Evolutionary conservation across 2,888 invertebrate genomes (phyloP).

Genomic region (Synanthedon tipuliformis): DNA sequence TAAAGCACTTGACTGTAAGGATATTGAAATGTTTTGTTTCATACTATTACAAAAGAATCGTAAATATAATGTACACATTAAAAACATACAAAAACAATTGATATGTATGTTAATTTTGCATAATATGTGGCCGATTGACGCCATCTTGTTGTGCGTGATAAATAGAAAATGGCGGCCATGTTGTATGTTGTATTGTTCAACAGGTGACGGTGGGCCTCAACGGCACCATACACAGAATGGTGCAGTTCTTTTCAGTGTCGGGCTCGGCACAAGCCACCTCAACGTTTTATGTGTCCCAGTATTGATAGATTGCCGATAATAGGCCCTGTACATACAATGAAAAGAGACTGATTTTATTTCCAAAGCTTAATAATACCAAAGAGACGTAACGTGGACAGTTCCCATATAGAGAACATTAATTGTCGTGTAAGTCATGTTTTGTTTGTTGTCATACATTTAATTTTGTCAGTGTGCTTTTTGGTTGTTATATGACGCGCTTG

Average conservation of each 20-base stretch:
- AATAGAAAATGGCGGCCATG: constrained; percentile 42
- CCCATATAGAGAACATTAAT: constrained; percentile 56
- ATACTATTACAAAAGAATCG: no score
- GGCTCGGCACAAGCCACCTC: constrained; percentile 72
- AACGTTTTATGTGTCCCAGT: constrained; percentile 74
- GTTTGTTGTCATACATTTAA: constrained; percentile 67
- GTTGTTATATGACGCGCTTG: constrained; percentile 56
- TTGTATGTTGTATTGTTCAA: constrained; percentile 67
- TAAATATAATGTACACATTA: no score
- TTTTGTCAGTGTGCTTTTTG: constrained; percentile 67
- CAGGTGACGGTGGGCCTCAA: constrained; percentile 73
- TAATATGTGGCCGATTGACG: constrained; percentile 6
- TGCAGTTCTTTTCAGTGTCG: constrained; percentile 73
- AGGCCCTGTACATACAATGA: constrained; percentile 61
- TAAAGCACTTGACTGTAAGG: no score
- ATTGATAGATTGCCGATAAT: constrained; percentile 51
- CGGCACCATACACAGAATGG: constrained; percentile 73
- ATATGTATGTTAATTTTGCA: not conserved
- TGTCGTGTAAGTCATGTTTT: constrained; percentile 67
- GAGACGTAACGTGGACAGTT: constrained; percentile 54
- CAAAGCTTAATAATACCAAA: constrained; percentile 59
- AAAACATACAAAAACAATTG: no score
- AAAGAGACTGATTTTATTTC: constrained; percentile 61
- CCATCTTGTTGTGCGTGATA: constrained; percentile 18
- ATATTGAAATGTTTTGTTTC: no score